These are phyloP conservation scores for Drosophila borealis DNA, from an alignment of 2,888 invertebrate genomes.

Conservation along the genomic window DNA sequence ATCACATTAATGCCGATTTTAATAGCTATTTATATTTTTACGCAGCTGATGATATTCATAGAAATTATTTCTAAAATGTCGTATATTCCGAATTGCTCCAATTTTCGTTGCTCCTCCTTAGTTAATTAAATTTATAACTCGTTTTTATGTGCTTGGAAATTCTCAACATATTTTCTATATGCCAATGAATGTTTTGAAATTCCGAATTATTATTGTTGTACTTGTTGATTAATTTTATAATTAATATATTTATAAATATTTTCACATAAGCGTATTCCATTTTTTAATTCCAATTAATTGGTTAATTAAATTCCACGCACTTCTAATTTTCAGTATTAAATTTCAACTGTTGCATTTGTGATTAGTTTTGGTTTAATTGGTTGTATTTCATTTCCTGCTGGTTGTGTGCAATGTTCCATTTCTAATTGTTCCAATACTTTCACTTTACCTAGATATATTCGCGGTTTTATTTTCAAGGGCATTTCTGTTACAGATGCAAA, in stretches of 20 bases:
- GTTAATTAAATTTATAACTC: neutral
- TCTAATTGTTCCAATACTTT: neutral
- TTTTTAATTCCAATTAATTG: too few relatives aligned
- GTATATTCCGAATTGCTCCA: neutral
- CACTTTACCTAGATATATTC: neutral
- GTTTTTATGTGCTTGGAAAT: neutral
- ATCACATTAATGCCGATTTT: conserved; percentile 43
- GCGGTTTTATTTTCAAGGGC: neutral
- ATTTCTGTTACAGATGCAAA: too few relatives aligned
- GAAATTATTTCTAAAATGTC: neutral
- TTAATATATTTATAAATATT: too few relatives aligned
- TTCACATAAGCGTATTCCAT: too few relatives aligned
- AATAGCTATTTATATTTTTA: conserved; percentile 27
- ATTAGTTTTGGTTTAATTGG: neutral
- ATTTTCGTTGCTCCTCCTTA: neutral
- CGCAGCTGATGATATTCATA: neutral
- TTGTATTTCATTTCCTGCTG: too few relatives aligned
- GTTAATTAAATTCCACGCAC: neutral
- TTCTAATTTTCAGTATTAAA: neutral
- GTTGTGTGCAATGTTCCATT: neutral
- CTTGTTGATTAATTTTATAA: too few relatives aligned
- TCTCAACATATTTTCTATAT: too few relatives aligned
- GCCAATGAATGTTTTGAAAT: neutral
- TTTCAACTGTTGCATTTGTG: neutral
- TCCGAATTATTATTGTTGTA: too few relatives aligned